Evolutionary conservation across 1,140 invertebrate species (phyloP).

Genomic region (Colletes latitarsis): DNA sequence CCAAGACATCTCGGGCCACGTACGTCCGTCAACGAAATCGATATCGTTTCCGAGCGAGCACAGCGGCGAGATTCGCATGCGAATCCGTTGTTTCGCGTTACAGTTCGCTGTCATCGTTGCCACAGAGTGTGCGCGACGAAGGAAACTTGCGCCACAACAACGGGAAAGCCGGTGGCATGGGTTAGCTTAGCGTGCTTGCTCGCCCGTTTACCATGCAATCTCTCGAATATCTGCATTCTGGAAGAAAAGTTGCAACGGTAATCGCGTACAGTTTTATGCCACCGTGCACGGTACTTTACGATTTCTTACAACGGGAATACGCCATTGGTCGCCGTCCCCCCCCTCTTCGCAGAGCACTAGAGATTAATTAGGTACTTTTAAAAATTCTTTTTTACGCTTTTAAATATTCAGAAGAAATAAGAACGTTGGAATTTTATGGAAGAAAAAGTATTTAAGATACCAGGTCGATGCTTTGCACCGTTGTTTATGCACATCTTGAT

Average conservation of each 20-base stretch:
- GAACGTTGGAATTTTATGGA: too few relatives aligned
- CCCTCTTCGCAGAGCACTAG: too few relatives aligned
- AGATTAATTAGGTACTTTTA: neutral
- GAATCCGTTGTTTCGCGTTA: neutral
- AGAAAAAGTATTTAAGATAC: too few relatives aligned
- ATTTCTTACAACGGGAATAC: constrained; percentile 16
- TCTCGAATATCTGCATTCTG: constrained; percentile 42
- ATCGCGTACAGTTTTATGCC: constrained; percentile 33
- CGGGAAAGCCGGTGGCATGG: constrained; percentile 33
- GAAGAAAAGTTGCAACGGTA: constrained; percentile 44
- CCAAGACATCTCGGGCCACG: neutral
- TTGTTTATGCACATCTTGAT: too few relatives aligned
- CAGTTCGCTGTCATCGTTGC: constrained; percentile 16
- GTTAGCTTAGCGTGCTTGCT: constrained; percentile 5
- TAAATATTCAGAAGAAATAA: too few relatives aligned
- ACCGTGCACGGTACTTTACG: constrained; percentile 29
- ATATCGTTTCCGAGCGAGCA: neutral
- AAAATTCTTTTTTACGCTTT: too few relatives aligned
- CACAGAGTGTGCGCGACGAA: neutral
- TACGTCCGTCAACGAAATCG: constrained; percentile 2
- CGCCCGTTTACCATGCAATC: constrained; percentile 41
- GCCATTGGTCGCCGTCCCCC: neutral
- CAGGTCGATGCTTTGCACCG: too few relatives aligned
- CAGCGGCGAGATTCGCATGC: neutral
- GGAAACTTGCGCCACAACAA: constrained; percentile 22